Base-by-base conservation (phyloP, 2,888 invertebrate genomes). In the Eupeodes luniger region DNA sequence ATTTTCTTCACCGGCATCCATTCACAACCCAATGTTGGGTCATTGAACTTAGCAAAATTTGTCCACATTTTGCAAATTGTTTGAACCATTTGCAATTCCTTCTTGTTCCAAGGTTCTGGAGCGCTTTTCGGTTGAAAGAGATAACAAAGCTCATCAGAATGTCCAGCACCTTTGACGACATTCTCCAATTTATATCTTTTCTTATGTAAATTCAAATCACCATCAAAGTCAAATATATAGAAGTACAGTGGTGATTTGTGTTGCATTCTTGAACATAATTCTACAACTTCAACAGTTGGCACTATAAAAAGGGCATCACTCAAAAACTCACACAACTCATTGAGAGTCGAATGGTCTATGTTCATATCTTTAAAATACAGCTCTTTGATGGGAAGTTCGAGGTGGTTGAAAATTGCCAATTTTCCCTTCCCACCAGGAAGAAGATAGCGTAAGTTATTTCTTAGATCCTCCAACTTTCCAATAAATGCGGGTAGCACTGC, bases 121-220 rank as follows among this genome's bases (percentile, higher is more conserved):
- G 55, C 75, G 9, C 82, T 87, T 0, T 70, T 76, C 89, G 91
- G 90, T 85, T 93, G 94, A 19, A 95, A 93, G 11, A 95, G 86
- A 89, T 95, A 95, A 7, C 94, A 94, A 1, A 94, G 91, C 0
- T 95, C 95, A 87, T 95, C 95, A 0, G 93, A 94, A 90, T 95
- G 95, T 70, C 94, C 94, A 0, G 95, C 94, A 5, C 95, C 95
- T 91, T 92, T 90, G 10, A 90, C n/a, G 4, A 90, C n/a, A 1
- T 93, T 92, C 4, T 93, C 84, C 27, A 94, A 92, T 16, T 92
- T 51, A 10, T 55, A 77, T 51, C 80, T 67, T 62, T 93, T 94
- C 90, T 95, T 95, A 36, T 94, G 90, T 81, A 94, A 93, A 90
- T 95, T 95, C 12, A 94, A 91, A 57, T 91, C 92, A 4, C 95